Evolutionary conservation across 2,797 vertebrate species (phyloP).

Genomic region (Enteromius afrohamiltoni): DNA sequence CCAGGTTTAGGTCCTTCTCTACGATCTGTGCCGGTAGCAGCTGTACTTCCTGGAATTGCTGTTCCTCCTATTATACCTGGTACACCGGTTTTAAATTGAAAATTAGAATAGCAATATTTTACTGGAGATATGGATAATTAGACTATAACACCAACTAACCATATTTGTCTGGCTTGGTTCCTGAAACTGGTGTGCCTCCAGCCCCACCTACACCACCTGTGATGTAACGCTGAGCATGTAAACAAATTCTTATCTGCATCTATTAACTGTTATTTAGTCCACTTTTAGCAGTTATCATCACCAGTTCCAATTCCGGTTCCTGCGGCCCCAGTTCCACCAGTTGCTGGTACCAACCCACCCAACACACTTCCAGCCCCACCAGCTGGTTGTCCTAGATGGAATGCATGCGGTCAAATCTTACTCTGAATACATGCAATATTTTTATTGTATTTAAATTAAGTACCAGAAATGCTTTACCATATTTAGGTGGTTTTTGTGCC

Average conservation of each 20-base stretch:
- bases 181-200: slow-evolving; percentile 40
- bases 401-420: slow-evolving; percentile 14
- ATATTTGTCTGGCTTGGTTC: slow-evolving; percentile 49
- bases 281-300: slow-evolving; percentile 15
- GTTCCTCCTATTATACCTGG: slow-evolving; percentile 49
- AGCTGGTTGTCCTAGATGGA: slow-evolving; percentile 50
- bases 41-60: slow-evolving; percentile 38
- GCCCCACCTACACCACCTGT: slow-evolving; percentile 30
- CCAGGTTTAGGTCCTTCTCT: slow-evolving; percentile 38
- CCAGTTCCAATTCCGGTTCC: slow-evolving; percentile 54
- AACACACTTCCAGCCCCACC: slow-evolving; percentile 55
- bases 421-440: background rate
- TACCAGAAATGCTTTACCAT: slow-evolving; percentile 50
- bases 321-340: slow-evolving; percentile 48
- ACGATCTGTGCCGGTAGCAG: slow-evolving; percentile 35
- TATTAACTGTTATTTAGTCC: background rate
- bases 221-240: slow-evolving; percentile 1
- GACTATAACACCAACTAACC: slow-evolving; percentile 19
- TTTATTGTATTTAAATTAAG: background rate
- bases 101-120: background rate
- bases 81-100: slow-evolving; percentile 26
- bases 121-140: background rate
- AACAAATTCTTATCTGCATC: background rate
- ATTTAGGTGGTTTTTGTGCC: slow-evolving; percentile 57
- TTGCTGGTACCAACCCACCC: slow-evolving; percentile 47